Conservation (phyloP, 2,113 vertebrate species). For the Mesembrinibis cayennensis region DNA sequence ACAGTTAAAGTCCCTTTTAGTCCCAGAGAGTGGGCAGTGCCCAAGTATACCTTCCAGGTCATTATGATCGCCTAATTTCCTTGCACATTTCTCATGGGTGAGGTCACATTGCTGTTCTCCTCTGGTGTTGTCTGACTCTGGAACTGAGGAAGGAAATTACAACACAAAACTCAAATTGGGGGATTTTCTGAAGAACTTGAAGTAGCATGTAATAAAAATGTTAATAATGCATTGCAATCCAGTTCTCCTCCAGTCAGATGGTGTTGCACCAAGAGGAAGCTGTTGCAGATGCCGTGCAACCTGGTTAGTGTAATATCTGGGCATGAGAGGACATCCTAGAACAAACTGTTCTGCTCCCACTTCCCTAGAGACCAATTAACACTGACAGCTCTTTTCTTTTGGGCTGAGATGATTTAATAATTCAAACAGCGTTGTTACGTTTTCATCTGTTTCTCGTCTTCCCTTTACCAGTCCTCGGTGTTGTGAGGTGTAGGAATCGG, state of each 20-base stretch:
- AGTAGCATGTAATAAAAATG: slow-evolving; percentile 42
- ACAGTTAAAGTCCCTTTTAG: background rate
- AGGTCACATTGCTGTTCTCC: background rate
- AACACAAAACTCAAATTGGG: background rate
- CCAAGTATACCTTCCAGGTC: background rate
- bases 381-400: slow-evolving; percentile 32
- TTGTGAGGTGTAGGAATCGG: background rate
- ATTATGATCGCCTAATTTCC: background rate
- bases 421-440: slow-evolving; percentile 19
- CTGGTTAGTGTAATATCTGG: slow-evolving; percentile 52
- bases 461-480: background rate
- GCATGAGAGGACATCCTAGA: slow-evolving; percentile 57
- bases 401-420: slow-evolving; percentile 53
- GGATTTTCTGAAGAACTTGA: slow-evolving; percentile 18
- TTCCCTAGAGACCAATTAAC: slow-evolving; percentile 55
- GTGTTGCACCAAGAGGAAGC: slow-evolving; percentile 38
- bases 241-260: slow-evolving; percentile 39
- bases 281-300: slow-evolving; percentile 42
- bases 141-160: slow-evolving; percentile 30
- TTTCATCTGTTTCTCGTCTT: slow-evolving; percentile 19
- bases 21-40: background rate
- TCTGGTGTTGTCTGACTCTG: background rate
- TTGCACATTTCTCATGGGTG: background rate
- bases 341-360: slow-evolving; percentile 56
- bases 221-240: slow-evolving; percentile 28